These are phyloP conservation scores for human DNA, from an alignment of 2,113 vertebrate species.

Conservation along the genomic window GRCh38 chr13:78133001-78133500, in stretches of 20 bases:
- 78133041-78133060: neutral
- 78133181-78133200: neutral
- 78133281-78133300: conserved; percentile 9
- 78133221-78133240: neutral
- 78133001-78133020: neutral
- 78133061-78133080: neutral
- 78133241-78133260: neutral
- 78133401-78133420: neutral
- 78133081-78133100: neutral
- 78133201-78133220: neutral
- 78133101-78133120: neutral
- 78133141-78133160: neutral
- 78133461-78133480: neutral
- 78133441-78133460: neutral
- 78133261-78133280: neutral
- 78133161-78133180: neutral
- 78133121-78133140: neutral
- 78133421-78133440: neutral
- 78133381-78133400: neutral
- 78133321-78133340: neutral
- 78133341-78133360: conserved; percentile 4
- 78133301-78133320: neutral
- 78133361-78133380: neutral
- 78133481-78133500: neutral
- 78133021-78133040: neutral